Base-by-base conservation (phyloP, 2,888 invertebrate genomes). In the Alentia gelatinosa region DNA sequence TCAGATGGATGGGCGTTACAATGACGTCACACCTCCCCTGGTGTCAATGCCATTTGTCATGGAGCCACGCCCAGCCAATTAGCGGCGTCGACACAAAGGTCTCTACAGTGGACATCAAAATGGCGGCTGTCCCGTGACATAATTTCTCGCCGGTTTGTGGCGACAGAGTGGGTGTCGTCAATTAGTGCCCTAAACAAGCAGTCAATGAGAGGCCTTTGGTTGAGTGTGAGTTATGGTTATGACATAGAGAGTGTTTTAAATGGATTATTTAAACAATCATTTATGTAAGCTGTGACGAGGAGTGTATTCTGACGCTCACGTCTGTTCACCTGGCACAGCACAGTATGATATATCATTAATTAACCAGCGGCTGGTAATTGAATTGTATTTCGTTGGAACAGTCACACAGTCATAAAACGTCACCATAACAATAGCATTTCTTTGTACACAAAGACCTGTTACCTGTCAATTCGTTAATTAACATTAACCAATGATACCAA, bases 1-100 rank as follows among this genome's bases (percentile, higher is more conserved):
- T 74, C 74, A 74, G 74, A 74, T 30, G 74, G 47, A 5, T 15
- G 74, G 74, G 74, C 33, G 74, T 74, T 33, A 33, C 30, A 12
- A 15, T 33, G 26, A 3, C 33, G 15, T 33, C 74, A 74, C 47
- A 74, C 74, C 26, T 33, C 74, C 3, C 4, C 4, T 33, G 12
- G 30, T 74, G 74, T 74, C 74, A n/a, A 26, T n/a, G 26, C 15
- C 74, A 74, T 74, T 33, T 74, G 74, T 74, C 79, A 37, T 39
- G 39, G 35, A 5, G 39, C 35, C 79, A 79, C 79, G 79, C 79
- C 79, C 79, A 37, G 39, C 35, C 79, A 79, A 79, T 79, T 79
- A 79, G 79, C 39, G 26, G 39, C 35, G 37, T 15, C 39, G 19
- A 79, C 74, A 33, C 3, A 74, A 74, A 63, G 63, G 15, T n/a